A percentile compares a stretch with the other conserved stretches of the same genome.
Conservation (phyloP, 2,797 vertebrate species). For the Ctenochaetus hawaiiensis region DNA sequence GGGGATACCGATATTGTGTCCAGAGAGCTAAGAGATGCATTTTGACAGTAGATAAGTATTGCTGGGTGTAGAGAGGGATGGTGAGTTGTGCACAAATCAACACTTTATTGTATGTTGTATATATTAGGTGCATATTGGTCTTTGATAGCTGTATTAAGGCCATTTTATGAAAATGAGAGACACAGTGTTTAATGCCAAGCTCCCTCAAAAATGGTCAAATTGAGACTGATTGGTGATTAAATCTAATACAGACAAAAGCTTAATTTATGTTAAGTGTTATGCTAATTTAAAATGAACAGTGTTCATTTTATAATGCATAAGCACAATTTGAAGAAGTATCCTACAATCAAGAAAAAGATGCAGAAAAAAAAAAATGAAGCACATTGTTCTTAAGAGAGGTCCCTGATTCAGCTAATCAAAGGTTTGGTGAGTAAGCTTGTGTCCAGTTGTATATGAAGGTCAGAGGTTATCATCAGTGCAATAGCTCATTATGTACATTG, state of each 20-base stretch:
- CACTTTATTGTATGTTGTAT: slow-evolving; percentile 43
- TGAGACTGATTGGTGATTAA: slow-evolving; percentile 18
- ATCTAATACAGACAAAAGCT: slow-evolving; percentile 1
- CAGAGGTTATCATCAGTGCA: slow-evolving; percentile 62
- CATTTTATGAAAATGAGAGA: slow-evolving; percentile 23
- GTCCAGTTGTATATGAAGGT: slow-evolving; percentile 48
- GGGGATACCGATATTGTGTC: slow-evolving; percentile 35
- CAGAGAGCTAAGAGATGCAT: slow-evolving; percentile 47
- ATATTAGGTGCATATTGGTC: slow-evolving; percentile 28
- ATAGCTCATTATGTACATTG: slow-evolving; percentile 62
- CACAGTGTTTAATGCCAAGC: background rate
- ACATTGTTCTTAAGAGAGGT: slow-evolving; percentile 53
- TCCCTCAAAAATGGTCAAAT: slow-evolving; percentile 10
- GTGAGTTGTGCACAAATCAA: slow-evolving; percentile 39
- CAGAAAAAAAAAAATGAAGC: slow-evolving; percentile 24
- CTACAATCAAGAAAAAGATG: slow-evolving; percentile 56
- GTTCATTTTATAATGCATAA: slow-evolving; percentile 49
- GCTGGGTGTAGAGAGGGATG: slow-evolving; percentile 19
- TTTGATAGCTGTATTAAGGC: slow-evolving; percentile 42
- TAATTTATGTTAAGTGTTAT: slow-evolving; percentile 25
- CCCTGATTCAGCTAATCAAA: slow-evolving; percentile 38
- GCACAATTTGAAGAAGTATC: slow-evolving; percentile 49
- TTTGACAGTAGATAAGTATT: slow-evolving; percentile 44
- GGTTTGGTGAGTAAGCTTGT: slow-evolving; percentile 27
- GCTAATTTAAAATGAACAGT: slow-evolving; percentile 28